Conservation (phyloP, 2,888 invertebrate species). For the Dorcus parallelipipedus region DNA sequence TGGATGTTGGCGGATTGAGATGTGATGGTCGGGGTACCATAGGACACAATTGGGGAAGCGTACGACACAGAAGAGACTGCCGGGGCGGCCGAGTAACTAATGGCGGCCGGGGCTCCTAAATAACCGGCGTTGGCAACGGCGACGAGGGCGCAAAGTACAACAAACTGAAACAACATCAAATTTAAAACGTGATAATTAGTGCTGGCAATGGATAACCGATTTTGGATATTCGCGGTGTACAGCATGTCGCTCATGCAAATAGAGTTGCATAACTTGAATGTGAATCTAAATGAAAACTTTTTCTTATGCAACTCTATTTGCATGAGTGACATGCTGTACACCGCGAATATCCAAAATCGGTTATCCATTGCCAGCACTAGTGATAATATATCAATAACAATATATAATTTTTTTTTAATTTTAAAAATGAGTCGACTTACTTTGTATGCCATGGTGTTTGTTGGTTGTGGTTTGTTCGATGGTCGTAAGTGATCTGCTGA, state of each 20-base stretch:
- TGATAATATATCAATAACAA: too few species aligned
- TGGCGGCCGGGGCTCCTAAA: constrained; percentile 45
- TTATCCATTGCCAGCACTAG: too few species aligned
- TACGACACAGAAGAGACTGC: constrained; percentile 34
- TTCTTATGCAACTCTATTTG: too few species aligned
- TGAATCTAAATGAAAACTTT: too few species aligned
- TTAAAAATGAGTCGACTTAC: constrained; percentile 16
- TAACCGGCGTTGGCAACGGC: constrained; percentile 59
- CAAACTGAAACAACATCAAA: constrained; percentile 45
- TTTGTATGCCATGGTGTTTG: constrained; percentile 26
- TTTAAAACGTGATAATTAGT: too few species aligned
- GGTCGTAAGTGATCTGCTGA: constrained; percentile 15
- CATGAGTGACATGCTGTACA: too few species aligned
- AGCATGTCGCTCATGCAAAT: too few species aligned
- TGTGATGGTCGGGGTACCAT: constrained; percentile 53
- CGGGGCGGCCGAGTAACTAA: constrained; percentile 50
- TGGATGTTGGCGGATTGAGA: constrained; percentile 60
- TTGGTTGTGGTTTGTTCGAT: constrained; percentile 10
- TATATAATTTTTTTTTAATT: constrained; percentile 6
- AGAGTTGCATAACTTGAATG: too few species aligned
- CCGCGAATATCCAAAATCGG: too few species aligned
- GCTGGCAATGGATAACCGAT: too few species aligned
- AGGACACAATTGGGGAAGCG: constrained; percentile 26
- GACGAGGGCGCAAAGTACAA: constrained; percentile 56
- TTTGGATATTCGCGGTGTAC: too few species aligned